Evolutionary conservation across 2,797 vertebrate genomes (phyloP), one percentile per base, ranked within the genome.

Genomic region (Urophycis tenuis): DNA sequence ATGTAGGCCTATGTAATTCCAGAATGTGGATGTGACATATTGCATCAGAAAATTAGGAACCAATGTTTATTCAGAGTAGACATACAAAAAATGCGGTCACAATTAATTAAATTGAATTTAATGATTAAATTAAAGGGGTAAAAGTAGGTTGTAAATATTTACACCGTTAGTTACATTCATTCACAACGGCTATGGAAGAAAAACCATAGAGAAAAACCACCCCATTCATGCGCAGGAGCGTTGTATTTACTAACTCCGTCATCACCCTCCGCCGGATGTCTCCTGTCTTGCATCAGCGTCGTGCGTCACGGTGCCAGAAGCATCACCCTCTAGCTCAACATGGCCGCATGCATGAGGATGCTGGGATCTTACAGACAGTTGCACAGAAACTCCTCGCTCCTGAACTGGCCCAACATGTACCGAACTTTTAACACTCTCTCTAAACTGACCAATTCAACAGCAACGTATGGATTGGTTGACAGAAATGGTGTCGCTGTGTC

Each of bases 271-370:
- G 60, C 60, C 10, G 60, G 8, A 10, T 29, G 9, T 6, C 60
- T 29, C 53, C 25, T 8, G 45, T 14, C 53, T 45, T 17, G 53
- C 60, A 25, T 64, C 60, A 64, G 7, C 25, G 29, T n/a, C n/a
- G 25, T 29, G 60, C 25, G 60, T 29, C 60, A 4, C 60, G 60
- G n/a, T 1, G n/a, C 53, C 53, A 10, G 7, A 10, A 12, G 15
- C 53, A 29, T 9, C 60, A 64, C 12, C 25, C 60, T 64, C 60
- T 25, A 29, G 12, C 5, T 9, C 60, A 90, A 90, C 80, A 95
- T 96, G 95, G 93, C 94, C 6, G 79, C 91, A 1, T 94, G 86
- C 88, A 79, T 92, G 88, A 93, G 89, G 39, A 85, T 95, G 72
- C 84, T 93, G n/a, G 74, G 49, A 3, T 88, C 85, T 14, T 84